Percentiles rank a stretch among this genome's conserved stretches.
Conservation (phyloP, 2,113 vertebrate genomes). For the Hemichromis elongatus region DNA sequence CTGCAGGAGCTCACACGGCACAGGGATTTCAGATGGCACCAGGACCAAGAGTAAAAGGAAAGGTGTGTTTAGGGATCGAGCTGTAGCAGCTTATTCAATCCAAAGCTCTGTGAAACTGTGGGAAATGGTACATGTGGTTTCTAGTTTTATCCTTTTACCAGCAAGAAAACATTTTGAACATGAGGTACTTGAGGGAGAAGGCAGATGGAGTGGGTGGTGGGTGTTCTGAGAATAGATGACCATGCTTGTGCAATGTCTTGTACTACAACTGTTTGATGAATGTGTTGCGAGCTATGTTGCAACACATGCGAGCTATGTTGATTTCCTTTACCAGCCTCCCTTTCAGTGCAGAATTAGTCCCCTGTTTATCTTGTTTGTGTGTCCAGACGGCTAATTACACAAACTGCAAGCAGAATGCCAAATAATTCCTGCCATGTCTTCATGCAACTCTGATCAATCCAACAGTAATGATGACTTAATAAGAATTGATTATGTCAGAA, state of each 20-base stretch:
- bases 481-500: background rate
- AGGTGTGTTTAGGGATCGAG: constrained; percentile 36
- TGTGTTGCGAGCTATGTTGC: background rate
- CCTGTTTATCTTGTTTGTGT: constrained; percentile 1
- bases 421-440: background rate
- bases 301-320: too few relatives aligned
- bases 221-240: background rate
- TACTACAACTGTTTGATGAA: background rate
- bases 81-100: background rate
- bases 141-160: background rate
- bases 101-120: background rate
- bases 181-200: background rate
- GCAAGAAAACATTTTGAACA: background rate
- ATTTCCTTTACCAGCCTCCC: background rate
- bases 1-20: constrained; percentile 32
- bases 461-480: background rate
- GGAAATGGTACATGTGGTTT: background rate
- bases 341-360: constrained; percentile 1
- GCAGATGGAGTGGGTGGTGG: background rate
- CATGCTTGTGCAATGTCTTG: background rate
- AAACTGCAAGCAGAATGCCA: background rate
- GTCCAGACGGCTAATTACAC: constrained; percentile 16
- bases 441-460: background rate
- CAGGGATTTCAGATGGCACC: background rate
- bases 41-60: constrained; percentile 52